Conservation (phyloP, 2,113 vertebrate species). For the Aythya baeri region DNA sequence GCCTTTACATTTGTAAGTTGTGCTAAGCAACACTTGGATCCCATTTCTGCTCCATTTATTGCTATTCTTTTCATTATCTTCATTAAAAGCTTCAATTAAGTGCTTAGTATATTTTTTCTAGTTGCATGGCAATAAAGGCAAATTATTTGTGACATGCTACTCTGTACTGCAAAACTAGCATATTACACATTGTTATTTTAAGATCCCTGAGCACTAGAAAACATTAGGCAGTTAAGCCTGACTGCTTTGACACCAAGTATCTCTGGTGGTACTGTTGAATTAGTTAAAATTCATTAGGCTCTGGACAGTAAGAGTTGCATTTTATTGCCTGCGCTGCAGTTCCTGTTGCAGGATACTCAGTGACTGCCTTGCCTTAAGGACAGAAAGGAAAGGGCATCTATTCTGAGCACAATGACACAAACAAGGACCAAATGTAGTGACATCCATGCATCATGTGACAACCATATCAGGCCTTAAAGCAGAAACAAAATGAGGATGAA, state of each 20-base stretch:
- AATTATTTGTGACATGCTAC: neutral
- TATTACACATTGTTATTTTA: neutral
- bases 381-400: neutral
- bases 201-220: neutral
- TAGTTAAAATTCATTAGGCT: neutral
- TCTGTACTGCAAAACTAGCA: neutral
- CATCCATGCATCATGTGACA: neutral
- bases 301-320: neutral
- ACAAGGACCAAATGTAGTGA: neutral
- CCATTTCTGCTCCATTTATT: slow-evolving; percentile 1
- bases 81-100: slow-evolving; percentile 43
- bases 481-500: neutral
- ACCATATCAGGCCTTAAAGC: neutral
- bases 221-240: neutral
- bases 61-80: slow-evolving; percentile 8
- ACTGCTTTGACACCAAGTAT: neutral
- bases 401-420: neutral
- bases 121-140: neutral
- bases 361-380: neutral
- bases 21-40: neutral
- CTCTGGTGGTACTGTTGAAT: neutral
- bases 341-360: neutral
- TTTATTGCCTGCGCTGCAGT: neutral
- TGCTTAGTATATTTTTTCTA: neutral
- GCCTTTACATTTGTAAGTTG: neutral